Base-by-base conservation (phyloP, 2,888 invertebrate species). In the Temnothorax unifasciatus region DNA sequence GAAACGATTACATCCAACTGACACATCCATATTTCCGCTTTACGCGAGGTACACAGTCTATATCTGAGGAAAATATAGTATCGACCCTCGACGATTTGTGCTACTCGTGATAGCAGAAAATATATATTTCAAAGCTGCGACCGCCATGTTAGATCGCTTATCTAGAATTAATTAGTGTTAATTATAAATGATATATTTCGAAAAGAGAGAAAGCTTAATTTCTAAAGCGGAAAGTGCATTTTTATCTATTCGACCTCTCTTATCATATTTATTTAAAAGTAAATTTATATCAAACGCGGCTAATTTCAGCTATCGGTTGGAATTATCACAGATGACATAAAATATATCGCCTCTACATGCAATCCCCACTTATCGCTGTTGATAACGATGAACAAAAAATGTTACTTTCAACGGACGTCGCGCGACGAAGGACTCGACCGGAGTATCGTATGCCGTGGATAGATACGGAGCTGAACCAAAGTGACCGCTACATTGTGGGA, bases 401-500 rank as follows among this genome's bases (percentile, higher is more conserved):
- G n/a, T 21, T 29, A 34, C 25, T 76, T 52, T 50, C 64, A 18
- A 25, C 13, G 8, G 21, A 50, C 38, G 25, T 66, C 25, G 64
- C 47, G 50, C 64, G 75, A 69, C 79, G 57, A 86, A 87, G 82
- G 86, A 83, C 52, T 81, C 47, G 25, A 25, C 25, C 81, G 50
- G 54, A 64, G 75, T 64, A 77, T 84, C 85, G 64, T 83, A 57
- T 79, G 52, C 82, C 54, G 57, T 66, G 85, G 86, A 85, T 85
- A 86, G 86, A 85, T 85, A 75, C 79, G 66, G 54, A 44, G 34
- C 9, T 15, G 0, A 18, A 47, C 73, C 57, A n/a, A 79, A 79
- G 71, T 44, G 59, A 64, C 81, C 82, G 83, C 86, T 89, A 87
- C 91, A 91, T 91, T 88, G 91, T 89, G 89, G 88, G 89, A 85